These are phyloP conservation scores for Cathartes aura DNA, from an alignment of 2,113 vertebrate genomes.

Conservation along the genomic window DNA sequence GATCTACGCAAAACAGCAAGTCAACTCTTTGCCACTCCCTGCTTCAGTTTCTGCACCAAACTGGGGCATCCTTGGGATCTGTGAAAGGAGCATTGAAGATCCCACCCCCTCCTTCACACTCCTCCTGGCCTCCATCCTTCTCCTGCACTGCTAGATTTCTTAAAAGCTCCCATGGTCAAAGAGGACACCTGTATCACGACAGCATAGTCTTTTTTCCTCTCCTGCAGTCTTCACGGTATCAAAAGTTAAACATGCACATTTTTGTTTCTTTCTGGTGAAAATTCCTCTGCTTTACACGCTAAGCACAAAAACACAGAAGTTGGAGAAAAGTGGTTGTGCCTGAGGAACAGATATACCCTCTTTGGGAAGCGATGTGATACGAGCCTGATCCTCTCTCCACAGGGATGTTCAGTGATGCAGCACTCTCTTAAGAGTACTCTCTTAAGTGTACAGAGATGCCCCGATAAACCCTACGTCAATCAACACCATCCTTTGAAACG, in stretches of 20 bases:
- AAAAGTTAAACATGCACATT: background rate
- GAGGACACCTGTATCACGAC: background rate
- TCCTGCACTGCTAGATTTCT: background rate
- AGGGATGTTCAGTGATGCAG: background rate
- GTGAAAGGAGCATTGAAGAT: background rate
- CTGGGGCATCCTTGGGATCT: background rate
- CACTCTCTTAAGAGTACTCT: background rate
- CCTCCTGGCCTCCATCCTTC: background rate
- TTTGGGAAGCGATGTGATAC: background rate
- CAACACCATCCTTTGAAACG: background rate
- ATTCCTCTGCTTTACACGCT: accelerated
- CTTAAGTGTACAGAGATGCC: background rate
- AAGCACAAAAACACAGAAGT: background rate
- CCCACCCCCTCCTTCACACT: background rate
- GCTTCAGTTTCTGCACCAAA: background rate
- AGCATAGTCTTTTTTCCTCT: background rate
- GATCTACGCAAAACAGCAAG: background rate
- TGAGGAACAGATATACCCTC: background rate
- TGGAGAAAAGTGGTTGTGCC: background rate
- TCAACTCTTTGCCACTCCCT: background rate
- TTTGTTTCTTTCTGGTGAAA: background rate
- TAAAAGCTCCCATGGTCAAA: background rate
- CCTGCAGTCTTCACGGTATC: background rate
- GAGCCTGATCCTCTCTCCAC: background rate
- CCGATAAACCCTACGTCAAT: background rate